phyloP scores from a whole-genome alignment of 2,797 vertebrate species.

The Dendrocincla fuliginosa region DNA sequence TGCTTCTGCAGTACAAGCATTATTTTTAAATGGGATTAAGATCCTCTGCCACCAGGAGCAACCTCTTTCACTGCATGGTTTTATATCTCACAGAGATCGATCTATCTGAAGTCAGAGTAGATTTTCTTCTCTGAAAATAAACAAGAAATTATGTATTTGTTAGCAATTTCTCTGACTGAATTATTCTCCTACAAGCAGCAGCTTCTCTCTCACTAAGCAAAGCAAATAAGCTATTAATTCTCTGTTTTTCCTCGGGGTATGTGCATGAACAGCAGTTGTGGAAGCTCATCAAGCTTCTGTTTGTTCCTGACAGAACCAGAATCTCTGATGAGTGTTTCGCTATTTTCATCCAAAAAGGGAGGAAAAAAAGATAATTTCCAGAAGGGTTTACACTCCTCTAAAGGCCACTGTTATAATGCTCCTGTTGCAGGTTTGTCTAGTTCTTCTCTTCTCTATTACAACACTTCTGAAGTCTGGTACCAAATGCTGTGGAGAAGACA shows the following conservation, averaged over 20 bases:
- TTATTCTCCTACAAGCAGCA: constrained; percentile 13
- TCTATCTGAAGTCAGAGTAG: neutral
- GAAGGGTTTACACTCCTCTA: neutral
- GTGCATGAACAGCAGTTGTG: constrained; percentile 28
- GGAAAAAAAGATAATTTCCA: neutral
- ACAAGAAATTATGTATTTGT: constrained; percentile 20
- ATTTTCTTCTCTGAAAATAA: constrained; percentile 1
- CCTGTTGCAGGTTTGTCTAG: neutral
- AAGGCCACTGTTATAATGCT: neutral
- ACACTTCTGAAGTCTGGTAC: neutral
- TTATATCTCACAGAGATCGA: neutral
- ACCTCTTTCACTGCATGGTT: neutral
- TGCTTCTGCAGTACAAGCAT: neutral
- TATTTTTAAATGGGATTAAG: neutral
- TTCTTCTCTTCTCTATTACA: neutral
- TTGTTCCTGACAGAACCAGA: constrained; percentile 17
- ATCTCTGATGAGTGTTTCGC: constrained; percentile 6
- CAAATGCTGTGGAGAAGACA: neutral
- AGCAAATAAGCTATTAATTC: constrained; percentile 66
- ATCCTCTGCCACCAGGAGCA: neutral
- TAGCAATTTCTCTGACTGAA: constrained; percentile 20
- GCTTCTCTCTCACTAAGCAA: constrained; percentile 27
- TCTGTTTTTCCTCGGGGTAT: constrained; percentile 37
- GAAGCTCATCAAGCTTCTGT: constrained; percentile 54
- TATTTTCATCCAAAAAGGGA: neutral